These are phyloP conservation scores for Knipowitschia caucasica DNA, from an alignment of 2,797 vertebrate genomes.

Conservation along the genomic window DNA sequence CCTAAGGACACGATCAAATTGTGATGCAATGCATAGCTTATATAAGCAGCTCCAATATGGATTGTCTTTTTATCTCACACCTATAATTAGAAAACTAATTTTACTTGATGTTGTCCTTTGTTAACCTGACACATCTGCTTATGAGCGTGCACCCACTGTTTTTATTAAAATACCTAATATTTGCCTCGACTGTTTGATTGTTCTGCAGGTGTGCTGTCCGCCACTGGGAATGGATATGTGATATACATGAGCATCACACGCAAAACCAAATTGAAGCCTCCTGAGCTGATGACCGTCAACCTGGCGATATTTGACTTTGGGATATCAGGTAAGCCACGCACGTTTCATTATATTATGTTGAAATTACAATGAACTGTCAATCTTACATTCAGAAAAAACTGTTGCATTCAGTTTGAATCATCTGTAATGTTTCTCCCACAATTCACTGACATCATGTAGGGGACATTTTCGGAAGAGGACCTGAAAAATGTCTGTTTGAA, in stretches of 20 bases:
- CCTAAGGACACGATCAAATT: not conserved
- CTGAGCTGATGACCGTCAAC: slow-evolving; percentile 94
- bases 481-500: too few species aligned
- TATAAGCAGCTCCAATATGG: not conserved
- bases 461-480: too few species aligned
- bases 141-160: not conserved
- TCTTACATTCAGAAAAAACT: not conserved
- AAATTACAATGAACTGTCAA: not conserved
- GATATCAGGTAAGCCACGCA: slow-evolving; percentile 89
- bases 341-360: not conserved
- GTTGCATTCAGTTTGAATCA: not conserved
- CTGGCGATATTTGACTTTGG: slow-evolving; percentile 92
- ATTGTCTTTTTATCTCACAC: not conserved
- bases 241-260: slow-evolving; percentile 84
- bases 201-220: slow-evolving; percentile 84
- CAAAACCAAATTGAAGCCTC: slow-evolving; percentile 90
- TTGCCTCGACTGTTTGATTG: slow-evolving; percentile 7
- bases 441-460: too few species aligned
- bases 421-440: too few species aligned
- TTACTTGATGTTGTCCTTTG: not conserved
- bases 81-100: not conserved
- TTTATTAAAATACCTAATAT: slow-evolving; percentile 2
- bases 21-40: not conserved
- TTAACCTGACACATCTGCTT: not conserved
- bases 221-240: slow-evolving; percentile 90